Conservation (phyloP, 2,797 vertebrate species). For the Adelosebastes latens region DNA sequence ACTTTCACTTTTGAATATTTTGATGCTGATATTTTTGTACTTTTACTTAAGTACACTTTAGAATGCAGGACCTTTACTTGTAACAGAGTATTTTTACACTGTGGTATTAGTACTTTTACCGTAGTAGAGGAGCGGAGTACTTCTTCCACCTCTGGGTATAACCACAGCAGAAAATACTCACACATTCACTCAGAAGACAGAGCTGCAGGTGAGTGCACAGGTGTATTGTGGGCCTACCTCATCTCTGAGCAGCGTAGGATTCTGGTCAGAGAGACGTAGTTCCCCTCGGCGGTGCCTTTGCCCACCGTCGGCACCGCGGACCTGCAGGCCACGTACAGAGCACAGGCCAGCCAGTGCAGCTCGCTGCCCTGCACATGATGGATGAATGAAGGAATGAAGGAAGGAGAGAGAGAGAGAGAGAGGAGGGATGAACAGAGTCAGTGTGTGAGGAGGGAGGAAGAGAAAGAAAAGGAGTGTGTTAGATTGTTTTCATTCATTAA, state of each 20-base stretch:
- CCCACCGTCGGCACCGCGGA: slow-evolving; percentile 91
- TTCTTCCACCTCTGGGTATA: neutral
- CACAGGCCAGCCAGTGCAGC: slow-evolving; percentile 93
- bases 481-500: too few relatives aligned
- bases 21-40: too few relatives aligned
- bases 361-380: slow-evolving; percentile 84
- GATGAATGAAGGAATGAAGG: neutral
- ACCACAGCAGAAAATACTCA: neutral
- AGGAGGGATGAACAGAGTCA: neutral
- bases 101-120: neutral
- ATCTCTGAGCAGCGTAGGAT: slow-evolving; percentile 92
- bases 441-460: neutral
- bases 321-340: slow-evolving; percentile 94
- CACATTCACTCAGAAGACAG: neutral
- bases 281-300: slow-evolving; percentile 91
- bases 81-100: too few relatives aligned
- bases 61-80: too few relatives aligned
- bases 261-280: slow-evolving; percentile 93
- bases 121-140: neutral
- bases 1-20: too few relatives aligned
- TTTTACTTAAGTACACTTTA: too few relatives aligned
- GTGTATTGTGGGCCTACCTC: slow-evolving; percentile 80
- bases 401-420: neutral
- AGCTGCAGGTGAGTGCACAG: neutral
- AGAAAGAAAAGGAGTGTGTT: neutral